A percentile compares a stretch with the other conserved stretches of the same genome.
Conservation (phyloP, 2,888 invertebrate genomes). For the Nephrocerus scutellatus region DNA sequence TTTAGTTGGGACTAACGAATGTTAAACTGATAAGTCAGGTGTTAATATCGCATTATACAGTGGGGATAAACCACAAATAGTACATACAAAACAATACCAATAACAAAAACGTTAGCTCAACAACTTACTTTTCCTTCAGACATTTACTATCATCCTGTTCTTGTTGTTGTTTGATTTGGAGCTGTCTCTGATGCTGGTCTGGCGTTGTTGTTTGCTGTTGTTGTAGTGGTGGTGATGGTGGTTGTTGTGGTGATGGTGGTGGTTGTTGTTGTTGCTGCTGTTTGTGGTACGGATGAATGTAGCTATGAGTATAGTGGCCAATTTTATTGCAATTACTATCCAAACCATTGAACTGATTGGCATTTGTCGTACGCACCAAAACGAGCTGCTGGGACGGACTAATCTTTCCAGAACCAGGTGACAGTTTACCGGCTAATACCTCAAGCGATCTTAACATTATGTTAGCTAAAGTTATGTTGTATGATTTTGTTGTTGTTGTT, state of each 20-base stretch:
- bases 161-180: slow-evolving; percentile 4
- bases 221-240: slow-evolving; percentile 21
- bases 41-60: too few species aligned
- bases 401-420: slow-evolving; percentile 61
- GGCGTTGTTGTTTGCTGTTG: too few species aligned
- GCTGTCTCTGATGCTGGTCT: slow-evolving; percentile 14
- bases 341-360: too few species aligned
- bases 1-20: too few species aligned
- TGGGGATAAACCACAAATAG: too few species aligned
- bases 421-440: slow-evolving; percentile 83
- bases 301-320: slow-evolving; percentile 36
- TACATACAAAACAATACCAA: background rate
- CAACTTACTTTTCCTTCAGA: slow-evolving; percentile 46
- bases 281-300: slow-evolving; percentile 38
- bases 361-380: too few species aligned
- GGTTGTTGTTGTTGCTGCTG: slow-evolving; percentile 23
- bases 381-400: slow-evolving; percentile 35
- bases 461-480: slow-evolving; percentile 28
- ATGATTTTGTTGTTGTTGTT: slow-evolving; percentile 16
- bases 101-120: background rate
- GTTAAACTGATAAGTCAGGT: too few species aligned
- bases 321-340: slow-evolving; percentile 37
- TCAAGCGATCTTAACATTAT: slow-evolving; percentile 79
- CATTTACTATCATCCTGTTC: slow-evolving; percentile 40
- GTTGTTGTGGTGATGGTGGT: background rate